Evolutionary conservation across 2,888 invertebrate species (phyloP).

Genomic region (Pomacea canaliculata): DNA sequence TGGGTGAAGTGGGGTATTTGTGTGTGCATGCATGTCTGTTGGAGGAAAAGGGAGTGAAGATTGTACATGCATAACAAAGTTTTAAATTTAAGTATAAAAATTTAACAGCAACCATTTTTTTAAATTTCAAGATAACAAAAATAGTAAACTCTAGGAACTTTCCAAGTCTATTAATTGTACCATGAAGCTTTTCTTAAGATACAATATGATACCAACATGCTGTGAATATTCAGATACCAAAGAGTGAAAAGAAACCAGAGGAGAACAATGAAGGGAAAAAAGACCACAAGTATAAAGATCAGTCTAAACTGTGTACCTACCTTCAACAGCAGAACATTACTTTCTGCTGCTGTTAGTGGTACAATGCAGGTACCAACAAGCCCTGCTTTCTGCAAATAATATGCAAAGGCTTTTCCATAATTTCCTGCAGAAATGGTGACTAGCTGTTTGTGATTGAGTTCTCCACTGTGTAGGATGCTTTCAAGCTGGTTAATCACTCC

Average conservation of each 20-base stretch:
- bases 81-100: no score
- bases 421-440: constrained; percentile 68
- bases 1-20: neutral
- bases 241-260: no score
- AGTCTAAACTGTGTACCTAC: constrained; percentile 32
- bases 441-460: constrained; percentile 40
- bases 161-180: no score
- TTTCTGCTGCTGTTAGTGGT: constrained; percentile 62
- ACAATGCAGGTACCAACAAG: constrained; percentile 59
- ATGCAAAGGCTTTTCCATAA: constrained; percentile 68
- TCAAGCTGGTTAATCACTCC: constrained; percentile 64
- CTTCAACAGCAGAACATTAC: constrained; percentile 56
- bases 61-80: neutral
- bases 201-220: no score
- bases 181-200: no score
- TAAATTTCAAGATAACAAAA: no score
- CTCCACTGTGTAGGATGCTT: constrained; percentile 42
- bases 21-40: neutral
- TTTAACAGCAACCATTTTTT: no score
- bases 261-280: no score
- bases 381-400: constrained; percentile 42
- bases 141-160: no score
- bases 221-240: no score
- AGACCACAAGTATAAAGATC: no score
- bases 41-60: neutral